A percentile compares a stretch with the other conserved stretches of the same genome.
Evolutionary conservation across 2,888 invertebrate genomes (phyloP).

Genomic region (Ennomos quercinarius): DNA sequence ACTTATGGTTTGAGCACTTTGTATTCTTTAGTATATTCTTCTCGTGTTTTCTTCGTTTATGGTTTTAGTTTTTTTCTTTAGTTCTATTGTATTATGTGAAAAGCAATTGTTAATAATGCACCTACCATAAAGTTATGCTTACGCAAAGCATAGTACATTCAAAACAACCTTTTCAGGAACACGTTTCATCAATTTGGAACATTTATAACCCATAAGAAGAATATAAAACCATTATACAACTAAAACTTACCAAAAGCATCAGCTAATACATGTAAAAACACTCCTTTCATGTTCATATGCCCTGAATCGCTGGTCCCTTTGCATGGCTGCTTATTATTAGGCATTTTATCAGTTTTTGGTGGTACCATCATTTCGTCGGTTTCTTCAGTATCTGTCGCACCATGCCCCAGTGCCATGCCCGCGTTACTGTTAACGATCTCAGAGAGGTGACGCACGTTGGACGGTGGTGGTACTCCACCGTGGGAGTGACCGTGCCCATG

Average conservation of each 20-base stretch:
- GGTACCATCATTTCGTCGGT: slow-evolving; percentile 82
- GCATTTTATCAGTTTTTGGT: slow-evolving; percentile 59
- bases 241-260: slow-evolving; percentile 94
- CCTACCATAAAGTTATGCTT: too few species aligned
- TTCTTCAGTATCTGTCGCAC: slow-evolving; percentile 74
- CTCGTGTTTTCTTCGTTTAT: too few species aligned
- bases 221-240: neutral
- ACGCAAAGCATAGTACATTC: too few species aligned
- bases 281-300: slow-evolving; percentile 99
- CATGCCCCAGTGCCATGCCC: slow-evolving; percentile 77
- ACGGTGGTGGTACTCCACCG: slow-evolving; percentile 82
- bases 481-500: slow-evolving; percentile 90
- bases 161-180: too few species aligned
- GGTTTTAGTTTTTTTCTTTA: too few species aligned
- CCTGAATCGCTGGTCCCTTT: slow-evolving; percentile 83
- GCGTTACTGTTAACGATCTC: slow-evolving; percentile 81
- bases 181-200: too few species aligned
- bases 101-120: too few species aligned
- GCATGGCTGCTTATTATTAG: slow-evolving; percentile 64
- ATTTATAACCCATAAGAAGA: too few species aligned
- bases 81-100: too few species aligned
- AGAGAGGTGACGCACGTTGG: slow-evolving; percentile 77
- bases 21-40: too few species aligned
- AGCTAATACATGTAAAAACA: slow-evolving; percentile 98
- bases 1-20: too few species aligned